Conservation (phyloP, 2,888 invertebrate species). For the Heliothis peltigera region DNA sequence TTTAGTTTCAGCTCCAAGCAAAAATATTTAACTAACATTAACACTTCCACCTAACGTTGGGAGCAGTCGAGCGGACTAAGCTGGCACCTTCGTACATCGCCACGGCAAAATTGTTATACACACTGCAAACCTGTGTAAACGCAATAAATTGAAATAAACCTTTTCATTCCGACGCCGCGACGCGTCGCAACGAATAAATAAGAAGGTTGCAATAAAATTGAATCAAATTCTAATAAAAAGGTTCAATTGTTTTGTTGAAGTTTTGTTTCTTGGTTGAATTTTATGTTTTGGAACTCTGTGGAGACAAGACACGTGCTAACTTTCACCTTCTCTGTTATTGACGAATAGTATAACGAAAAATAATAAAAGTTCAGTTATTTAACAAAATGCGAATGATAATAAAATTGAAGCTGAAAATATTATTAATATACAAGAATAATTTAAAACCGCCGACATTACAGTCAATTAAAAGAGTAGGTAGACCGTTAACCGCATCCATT, state of each 20-base stretch:
- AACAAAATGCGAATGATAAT: conserved; percentile 29
- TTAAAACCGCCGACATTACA: conserved; percentile 48
- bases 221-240: conserved; percentile 24
- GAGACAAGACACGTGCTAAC: too few relatives aligned
- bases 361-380: conserved; percentile 21
- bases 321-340: too few relatives aligned
- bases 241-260: conserved; percentile 5
- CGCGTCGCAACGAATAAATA: conserved; percentile 55
- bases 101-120: conserved; percentile 58
- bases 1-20: not conserved
- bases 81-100: conserved; percentile 49
- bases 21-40: conserved; percentile 36
- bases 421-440: conserved; percentile 34
- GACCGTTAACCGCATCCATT: conserved; percentile 29
- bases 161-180: conserved; percentile 56
- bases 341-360: conserved; percentile 11
- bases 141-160: conserved; percentile 66
- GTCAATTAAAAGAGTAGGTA: conserved; percentile 56
- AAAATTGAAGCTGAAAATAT: conserved; percentile 37
- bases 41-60: conserved; percentile 13
- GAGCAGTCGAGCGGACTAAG: conserved; percentile 43
- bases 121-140: conserved; percentile 52
- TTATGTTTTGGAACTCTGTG: not conserved
- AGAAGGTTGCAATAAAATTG: conserved; percentile 25
- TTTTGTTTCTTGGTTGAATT: not conserved